Evolutionary conservation across 2,113 vertebrate species (phyloP), one percentile per base, ranked within the genome.

Genomic region (Lota lota): DNA sequence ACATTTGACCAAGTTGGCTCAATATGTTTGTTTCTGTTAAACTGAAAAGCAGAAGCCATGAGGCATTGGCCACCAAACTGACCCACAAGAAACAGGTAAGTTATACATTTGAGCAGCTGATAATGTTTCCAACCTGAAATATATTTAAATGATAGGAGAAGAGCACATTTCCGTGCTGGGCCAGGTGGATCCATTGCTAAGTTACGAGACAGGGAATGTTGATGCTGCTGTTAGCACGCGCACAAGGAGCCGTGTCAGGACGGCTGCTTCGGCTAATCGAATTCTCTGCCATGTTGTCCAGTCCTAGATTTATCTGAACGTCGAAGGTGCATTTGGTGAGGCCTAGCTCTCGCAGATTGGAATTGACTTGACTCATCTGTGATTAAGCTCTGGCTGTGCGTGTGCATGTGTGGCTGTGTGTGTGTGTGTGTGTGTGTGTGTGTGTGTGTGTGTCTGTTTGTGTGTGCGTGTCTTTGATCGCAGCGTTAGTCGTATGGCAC

Each of bases 401-500:
- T 33, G 18, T 11, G 24, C 16, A 22, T 63, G 61, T 63, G 61
- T 16, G 61, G 33, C 22, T 18, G 21, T 63, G 33, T 63, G 28
- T 28, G 33, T 63, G 61, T 63, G 61, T 36, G 61, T 36, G 28
- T 63, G 61, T 36, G 14, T 63, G 61, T 63, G 61, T 63, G 61
- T 19, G 61, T 63, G 61, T 28, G 24, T 63, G 33, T 63, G 28
- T 28, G 33, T 36, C 24, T 36, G 61, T n/a, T 22, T n/a, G 28
- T 54, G 63, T 11, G 21, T 53, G 21, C 20, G n/a, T 51, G 71
- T 64, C 33, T 58, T 47, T 10, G 66, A 75, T 72, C 71, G 67
- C 73, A 59, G 65, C 61, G 22, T 72, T 2, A 21, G 85, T 83
- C 81, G 87, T 77, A 79, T 88, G 83, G 84, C 61, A 73, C 87